A percentile compares a stretch with the other conserved stretches of the same genome.
phyloP scores from a whole-genome alignment of 1,140 invertebrate genomes.

The Diorhabda elongata region DNA sequence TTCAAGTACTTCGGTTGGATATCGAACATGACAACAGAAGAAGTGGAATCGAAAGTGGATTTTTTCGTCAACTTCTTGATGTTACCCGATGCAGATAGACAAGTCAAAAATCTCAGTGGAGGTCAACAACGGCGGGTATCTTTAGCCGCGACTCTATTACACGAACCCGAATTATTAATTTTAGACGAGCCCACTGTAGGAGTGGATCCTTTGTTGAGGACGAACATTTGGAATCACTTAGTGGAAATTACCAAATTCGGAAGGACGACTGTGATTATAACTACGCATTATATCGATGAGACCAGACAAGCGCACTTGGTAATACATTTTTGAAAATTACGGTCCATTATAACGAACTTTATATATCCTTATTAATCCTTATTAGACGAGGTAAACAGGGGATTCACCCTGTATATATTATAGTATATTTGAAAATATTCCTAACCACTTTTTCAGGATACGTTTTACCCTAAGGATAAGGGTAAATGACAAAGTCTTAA shows the following conservation, averaged over 20 bases:
- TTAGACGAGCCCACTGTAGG: constrained; percentile 94
- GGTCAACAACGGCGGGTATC: constrained; percentile 87
- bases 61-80: constrained; percentile 77
- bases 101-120: constrained; percentile 78
- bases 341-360: too few relatives aligned
- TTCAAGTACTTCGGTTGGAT: constrained; percentile 89
- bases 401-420: too few relatives aligned
- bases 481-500: too few relatives aligned
- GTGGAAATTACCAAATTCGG: constrained; percentile 81
- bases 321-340: constrained; percentile 43
- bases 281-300: constrained; percentile 97
- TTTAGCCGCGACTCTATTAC: constrained; percentile 79
- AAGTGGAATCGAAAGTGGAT: constrained; percentile 72
- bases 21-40: constrained; percentile 68
- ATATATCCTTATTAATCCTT: too few relatives aligned
- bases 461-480: too few relatives aligned
- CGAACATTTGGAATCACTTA: constrained; percentile 94
- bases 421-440: too few relatives aligned
- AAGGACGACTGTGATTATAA: constrained; percentile 92
- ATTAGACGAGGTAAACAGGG: too few relatives aligned
- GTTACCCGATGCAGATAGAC: constrained; percentile 58
- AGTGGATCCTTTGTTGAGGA: constrained; percentile 87
- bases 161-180: constrained; percentile 86
- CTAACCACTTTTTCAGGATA: too few relatives aligned
- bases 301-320: constrained; percentile 83